Conservation (phyloP, 1,140 invertebrate species). For the Drosophila albomicans region DNA sequence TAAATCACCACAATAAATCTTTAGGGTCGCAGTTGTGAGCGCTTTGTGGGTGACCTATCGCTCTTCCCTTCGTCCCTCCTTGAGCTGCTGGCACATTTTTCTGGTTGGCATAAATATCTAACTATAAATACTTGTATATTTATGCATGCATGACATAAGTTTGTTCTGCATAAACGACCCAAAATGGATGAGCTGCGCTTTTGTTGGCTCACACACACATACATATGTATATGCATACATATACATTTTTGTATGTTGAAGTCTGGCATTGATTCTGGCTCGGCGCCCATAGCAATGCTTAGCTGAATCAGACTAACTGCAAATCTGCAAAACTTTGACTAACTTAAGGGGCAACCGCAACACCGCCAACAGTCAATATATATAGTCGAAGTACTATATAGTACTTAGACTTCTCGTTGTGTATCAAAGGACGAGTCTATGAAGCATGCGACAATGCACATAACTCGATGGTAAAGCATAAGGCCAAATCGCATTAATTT, state of each 20-base stretch:
- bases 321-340: slow-evolving; percentile 64
- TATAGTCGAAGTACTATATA: too few relatives aligned
- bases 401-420: neutral
- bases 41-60: slow-evolving; percentile 36
- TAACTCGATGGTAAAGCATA: slow-evolving; percentile 22
- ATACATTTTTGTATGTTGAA: neutral
- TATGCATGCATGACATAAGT: slow-evolving; percentile 82
- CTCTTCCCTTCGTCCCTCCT: neutral
- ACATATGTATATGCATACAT: neutral
- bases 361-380: slow-evolving; percentile 49
- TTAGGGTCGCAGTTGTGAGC: slow-evolving; percentile 73
- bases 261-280: slow-evolving; percentile 32
- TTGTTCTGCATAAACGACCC: slow-evolving; percentile 67
- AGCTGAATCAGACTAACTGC: slow-evolving; percentile 43
- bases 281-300: slow-evolving; percentile 40
- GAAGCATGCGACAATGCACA: slow-evolving; percentile 57
- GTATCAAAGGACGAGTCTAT: slow-evolving; percentile 26
- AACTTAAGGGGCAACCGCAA: slow-evolving; percentile 60
- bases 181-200: slow-evolving; percentile 58
- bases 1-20: slow-evolving; percentile 84
- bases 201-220: slow-evolving; percentile 22
- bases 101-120: slow-evolving; percentile 67
- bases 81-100: slow-evolving; percentile 45
- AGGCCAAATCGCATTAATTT: slow-evolving; percentile 79
- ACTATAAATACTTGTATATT: slow-evolving; percentile 78